phyloP scores from a whole-genome alignment of 2,113 vertebrate genomes.

The Ochotona princeps region DNA sequence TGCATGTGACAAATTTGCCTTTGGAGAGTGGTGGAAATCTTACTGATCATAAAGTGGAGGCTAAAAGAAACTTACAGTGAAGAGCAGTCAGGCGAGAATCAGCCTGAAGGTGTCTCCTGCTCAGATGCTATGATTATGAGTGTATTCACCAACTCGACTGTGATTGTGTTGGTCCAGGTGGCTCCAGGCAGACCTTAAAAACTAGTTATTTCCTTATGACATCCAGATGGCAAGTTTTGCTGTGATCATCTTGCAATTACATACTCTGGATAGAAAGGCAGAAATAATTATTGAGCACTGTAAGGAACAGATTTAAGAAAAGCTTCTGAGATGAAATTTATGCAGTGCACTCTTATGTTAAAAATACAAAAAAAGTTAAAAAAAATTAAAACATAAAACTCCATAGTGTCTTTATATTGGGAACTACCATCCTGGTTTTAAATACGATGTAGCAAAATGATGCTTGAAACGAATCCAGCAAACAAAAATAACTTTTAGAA shows the following conservation, averaged over 20 bases:
- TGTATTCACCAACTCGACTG: background rate
- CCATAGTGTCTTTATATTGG: background rate
- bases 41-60: background rate
- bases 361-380: slow-evolving; percentile 9
- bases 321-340: slow-evolving; percentile 21
- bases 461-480: background rate
- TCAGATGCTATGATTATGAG: background rate
- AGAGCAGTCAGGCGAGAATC: background rate
- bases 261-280: slow-evolving; percentile 14
- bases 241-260: slow-evolving; percentile 50
- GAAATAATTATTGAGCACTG: background rate
- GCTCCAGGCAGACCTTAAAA: slow-evolving; percentile 39
- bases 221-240: slow-evolving; percentile 59
- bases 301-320: slow-evolving; percentile 45
- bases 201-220: slow-evolving; percentile 38
- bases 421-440: slow-evolving; percentile 33
- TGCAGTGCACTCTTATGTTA: background rate
- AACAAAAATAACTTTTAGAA: background rate
- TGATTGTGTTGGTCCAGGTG: background rate
- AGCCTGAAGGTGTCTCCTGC: background rate
- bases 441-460: background rate
- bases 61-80: background rate
- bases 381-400: slow-evolving; percentile 40
- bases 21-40: background rate
- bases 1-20: background rate